Evolutionary conservation across 2,888 invertebrate species (phyloP).

Genomic region (Papilio gigon): DNA sequence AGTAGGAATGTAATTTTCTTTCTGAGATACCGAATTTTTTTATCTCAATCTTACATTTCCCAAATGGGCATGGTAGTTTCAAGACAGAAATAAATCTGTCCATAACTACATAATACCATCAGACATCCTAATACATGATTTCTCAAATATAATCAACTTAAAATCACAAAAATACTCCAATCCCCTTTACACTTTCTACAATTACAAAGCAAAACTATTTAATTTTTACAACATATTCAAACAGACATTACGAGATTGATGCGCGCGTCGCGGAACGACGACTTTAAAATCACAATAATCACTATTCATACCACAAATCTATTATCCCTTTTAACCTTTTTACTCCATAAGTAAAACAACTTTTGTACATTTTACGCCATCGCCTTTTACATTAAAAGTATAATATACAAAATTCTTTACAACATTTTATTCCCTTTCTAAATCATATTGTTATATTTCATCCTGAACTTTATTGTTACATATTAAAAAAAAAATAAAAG

Average conservation of each 20-base stretch:
- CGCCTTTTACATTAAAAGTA: not conserved
- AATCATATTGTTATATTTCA: not conserved
- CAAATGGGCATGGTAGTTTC: not conserved
- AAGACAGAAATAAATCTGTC: not conserved
- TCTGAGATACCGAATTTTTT: not conserved
- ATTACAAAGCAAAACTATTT: not conserved
- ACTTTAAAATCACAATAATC: conserved; percentile 11
- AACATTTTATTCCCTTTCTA: not conserved
- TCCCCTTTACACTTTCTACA: conserved; percentile 16
- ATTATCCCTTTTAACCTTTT: conserved; percentile 7
- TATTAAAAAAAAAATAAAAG: not conserved
- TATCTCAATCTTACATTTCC: not conserved
- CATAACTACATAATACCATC: not conserved
- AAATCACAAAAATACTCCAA: conserved; percentile 5
- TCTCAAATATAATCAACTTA: not conserved
- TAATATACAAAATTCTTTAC: not conserved
- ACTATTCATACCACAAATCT: not conserved
- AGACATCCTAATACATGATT: not conserved
- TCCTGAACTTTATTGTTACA: not conserved
- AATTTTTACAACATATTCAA: conserved; percentile 26
- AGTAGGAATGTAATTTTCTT: conserved; percentile 37
- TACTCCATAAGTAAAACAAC: not conserved
- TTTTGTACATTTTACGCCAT: conserved; percentile 5
- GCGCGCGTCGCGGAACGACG: not conserved
- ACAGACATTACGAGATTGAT: not conserved